These are phyloP conservation scores for Plectrocnemia conspersa DNA, from an alignment of 1,140 invertebrate species.

Conservation along the genomic window DNA sequence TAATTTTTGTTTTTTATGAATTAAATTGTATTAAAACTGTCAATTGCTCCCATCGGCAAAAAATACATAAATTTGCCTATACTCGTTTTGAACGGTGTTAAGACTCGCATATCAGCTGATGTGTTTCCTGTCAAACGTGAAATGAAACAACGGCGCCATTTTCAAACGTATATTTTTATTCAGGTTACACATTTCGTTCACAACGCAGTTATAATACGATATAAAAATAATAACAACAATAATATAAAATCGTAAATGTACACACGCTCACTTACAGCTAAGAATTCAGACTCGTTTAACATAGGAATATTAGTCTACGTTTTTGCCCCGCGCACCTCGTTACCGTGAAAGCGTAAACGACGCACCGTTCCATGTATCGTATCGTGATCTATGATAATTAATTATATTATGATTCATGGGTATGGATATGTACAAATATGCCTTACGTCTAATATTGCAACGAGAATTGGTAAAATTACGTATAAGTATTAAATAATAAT, in stretches of 20 bases:
- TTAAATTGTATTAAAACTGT: too few relatives aligned
- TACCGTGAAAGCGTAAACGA: background rate
- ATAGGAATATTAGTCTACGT: constrained; percentile 16
- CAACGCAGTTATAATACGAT: constrained; percentile 8
- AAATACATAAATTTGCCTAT: too few relatives aligned
- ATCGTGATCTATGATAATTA: background rate
- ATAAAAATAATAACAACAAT: background rate
- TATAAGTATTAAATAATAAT: constrained; percentile 9
- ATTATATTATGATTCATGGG: background rate
- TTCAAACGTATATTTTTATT: too few relatives aligned
- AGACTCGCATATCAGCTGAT: too few relatives aligned
- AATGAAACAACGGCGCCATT: too few relatives aligned
- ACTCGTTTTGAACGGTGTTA: too few relatives aligned
- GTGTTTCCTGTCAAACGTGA: too few relatives aligned
- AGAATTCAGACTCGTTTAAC: constrained; percentile 15
- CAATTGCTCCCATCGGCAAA: too few relatives aligned
- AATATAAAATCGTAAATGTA: constrained; percentile 10
- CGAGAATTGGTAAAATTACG: constrained; percentile 15
- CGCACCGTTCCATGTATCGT: background rate
- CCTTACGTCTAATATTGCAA: constrained; percentile 27
- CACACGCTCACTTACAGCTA: constrained; percentile 9
- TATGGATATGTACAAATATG: background rate
- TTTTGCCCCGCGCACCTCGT: constrained; percentile 14
- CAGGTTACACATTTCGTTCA: too few relatives aligned
- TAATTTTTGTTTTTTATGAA: too few relatives aligned